Base-by-base conservation (phyloP, 2,797 vertebrate species). In the Rhinophrynus dorsalis region DNA sequence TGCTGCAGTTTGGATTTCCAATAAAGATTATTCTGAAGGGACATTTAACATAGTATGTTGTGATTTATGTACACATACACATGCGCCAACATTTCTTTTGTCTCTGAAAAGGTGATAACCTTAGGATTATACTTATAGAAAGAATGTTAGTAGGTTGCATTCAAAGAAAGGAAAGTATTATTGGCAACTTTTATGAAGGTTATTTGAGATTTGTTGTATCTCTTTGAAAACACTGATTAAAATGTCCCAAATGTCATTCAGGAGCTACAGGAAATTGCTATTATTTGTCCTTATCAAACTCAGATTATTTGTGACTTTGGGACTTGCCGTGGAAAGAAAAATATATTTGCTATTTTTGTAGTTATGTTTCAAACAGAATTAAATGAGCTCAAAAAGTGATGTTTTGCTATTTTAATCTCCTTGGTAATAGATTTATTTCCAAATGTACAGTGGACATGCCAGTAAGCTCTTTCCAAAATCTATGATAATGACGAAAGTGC, bases 211-310 rank as follows among this genome's bases (percentile, higher is more conserved):
- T 12, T 58, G 58, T 72, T 65, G 54, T 65, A 72, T 51, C 44
- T 30, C n/a, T 17, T 42, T 33, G 54, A 65, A 62, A 64, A 44
- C 33, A n/a, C 68, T 52, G 60, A 72, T 71, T 71, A 71, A 57
- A 58, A 72, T 72, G 60, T 72, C 68, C 51, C 42, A 26, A 51
- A 44, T 58, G 68, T 65, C 61, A 72, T 72, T 72, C 68, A 72
- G 54, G 33, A 71, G 15, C 27, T 30, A 44, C 52, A 42, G 15
- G 61, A 60, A 65, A 72, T 72, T 65, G 65, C 52, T 72, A 72
- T 72, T 72, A 65, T 72, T 72, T 72, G 68, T 65, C 58, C 60
- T 64, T 50, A 64, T 71, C 23, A 58, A 23, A 42, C 52, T 20
- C 24, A 27, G 26, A 50, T 37, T 57, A 57, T 71, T 63, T 51